Evolutionary conservation across 2,113 vertebrate genomes (phyloP).

Genomic region (Ctenomys sociabilis): DNA sequence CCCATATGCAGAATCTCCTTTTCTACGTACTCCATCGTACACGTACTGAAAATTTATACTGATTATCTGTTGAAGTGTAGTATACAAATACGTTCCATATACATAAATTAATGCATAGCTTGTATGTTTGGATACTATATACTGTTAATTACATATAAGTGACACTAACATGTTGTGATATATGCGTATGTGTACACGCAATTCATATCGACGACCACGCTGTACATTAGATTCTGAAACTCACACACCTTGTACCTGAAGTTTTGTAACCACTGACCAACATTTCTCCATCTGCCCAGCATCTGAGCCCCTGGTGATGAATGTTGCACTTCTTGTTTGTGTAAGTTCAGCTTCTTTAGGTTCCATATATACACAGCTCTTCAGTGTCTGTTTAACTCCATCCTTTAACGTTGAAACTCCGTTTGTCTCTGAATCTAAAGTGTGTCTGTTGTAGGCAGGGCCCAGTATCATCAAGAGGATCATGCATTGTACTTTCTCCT

Average conservation of each 20-base stretch:
- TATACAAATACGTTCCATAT: not conserved
- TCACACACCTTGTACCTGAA: not conserved
- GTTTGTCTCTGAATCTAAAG: not conserved
- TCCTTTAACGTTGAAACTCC: not conserved
- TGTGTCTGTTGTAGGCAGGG: not conserved
- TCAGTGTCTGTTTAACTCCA: not conserved
- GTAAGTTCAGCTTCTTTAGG: not conserved
- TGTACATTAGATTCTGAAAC: not conserved
- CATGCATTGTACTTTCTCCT: not conserved
- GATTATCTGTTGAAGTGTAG: not conserved
- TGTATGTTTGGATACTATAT: not conserved
- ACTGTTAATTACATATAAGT: not conserved
- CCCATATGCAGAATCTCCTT: not conserved
- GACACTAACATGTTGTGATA: not conserved
- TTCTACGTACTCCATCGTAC: no score
- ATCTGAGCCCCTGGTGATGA: not conserved
- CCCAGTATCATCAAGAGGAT: not conserved
- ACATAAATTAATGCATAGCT: not conserved
- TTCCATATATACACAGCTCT: not conserved
- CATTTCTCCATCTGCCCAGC: not conserved
- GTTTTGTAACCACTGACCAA: not conserved
- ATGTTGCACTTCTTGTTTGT: not conserved
- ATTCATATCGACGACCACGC: no score
- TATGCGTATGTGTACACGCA: not conserved
- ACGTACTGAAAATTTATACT: no score